These are phyloP conservation scores for Pseudobourletiella spinata DNA, from an alignment of 1,140 invertebrate genomes.

Conservation along the genomic window DNA sequence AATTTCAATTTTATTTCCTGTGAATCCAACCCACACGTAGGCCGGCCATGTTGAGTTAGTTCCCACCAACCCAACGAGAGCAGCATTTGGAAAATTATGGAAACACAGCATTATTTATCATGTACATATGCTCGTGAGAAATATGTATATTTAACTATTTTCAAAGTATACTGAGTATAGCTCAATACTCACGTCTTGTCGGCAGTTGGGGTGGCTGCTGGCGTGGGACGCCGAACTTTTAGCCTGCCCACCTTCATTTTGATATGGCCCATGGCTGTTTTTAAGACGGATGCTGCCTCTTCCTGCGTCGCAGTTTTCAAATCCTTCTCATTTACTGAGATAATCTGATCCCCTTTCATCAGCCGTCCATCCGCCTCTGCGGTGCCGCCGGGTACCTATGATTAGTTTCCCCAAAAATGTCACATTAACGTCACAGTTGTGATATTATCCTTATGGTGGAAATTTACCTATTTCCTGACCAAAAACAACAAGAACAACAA, in stretches of 20 bases:
- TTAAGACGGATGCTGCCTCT: constrained; percentile 70
- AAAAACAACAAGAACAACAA: neutral
- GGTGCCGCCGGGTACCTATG: constrained; percentile 55
- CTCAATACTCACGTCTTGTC: constrained; percentile 18
- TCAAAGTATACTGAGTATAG: too few relatives aligned
- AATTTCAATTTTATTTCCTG: too few relatives aligned
- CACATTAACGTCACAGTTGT: neutral
- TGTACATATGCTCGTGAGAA: too few relatives aligned
- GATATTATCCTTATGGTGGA: constrained; percentile 46
- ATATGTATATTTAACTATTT: too few relatives aligned
- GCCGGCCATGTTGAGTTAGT: too few relatives aligned
- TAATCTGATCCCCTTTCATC: constrained; percentile 83
- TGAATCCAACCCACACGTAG: too few relatives aligned
- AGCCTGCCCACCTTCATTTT: constrained; percentile 70
- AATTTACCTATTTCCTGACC: too few relatives aligned
- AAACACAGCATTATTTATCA: too few relatives aligned
- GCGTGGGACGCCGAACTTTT: constrained; percentile 48
- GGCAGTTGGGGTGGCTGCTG: constrained; percentile 16
- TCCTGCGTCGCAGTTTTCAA: constrained; percentile 57
- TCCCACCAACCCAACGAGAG: too few relatives aligned
- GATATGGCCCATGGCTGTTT: constrained; percentile 67
- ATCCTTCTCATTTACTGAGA: constrained; percentile 75
- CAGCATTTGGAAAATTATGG: too few relatives aligned
- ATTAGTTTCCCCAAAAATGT: neutral
- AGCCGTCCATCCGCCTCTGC: constrained; percentile 86